phyloP scores from a whole-genome alignment of 2,113 vertebrate species.

The Megaptera novaeangliae region DNA sequence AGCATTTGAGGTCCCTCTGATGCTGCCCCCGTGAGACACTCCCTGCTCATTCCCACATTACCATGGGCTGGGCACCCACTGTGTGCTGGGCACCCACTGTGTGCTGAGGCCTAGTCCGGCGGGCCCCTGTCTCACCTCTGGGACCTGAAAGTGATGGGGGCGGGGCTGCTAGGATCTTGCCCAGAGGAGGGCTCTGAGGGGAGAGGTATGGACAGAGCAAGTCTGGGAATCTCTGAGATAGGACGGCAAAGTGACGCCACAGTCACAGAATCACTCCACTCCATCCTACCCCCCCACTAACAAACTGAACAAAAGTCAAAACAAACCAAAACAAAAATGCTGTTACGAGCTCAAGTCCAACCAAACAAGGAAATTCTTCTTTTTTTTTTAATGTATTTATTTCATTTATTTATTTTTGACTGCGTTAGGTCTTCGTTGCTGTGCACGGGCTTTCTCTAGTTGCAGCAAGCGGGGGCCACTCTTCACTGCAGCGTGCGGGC shows the following conservation, averaged over 20 bases:
- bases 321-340: neutral
- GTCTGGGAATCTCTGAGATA: neutral
- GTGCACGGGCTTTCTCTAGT: too few relatives aligned
- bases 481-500: too few relatives aligned
- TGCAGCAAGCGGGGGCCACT: too few relatives aligned
- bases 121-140: neutral
- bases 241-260: neutral
- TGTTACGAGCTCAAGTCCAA: neutral
- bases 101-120: neutral
- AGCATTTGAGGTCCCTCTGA: neutral
- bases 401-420: too few relatives aligned
- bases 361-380: neutral
- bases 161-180: neutral
- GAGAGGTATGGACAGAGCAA: neutral
- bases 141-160: neutral
- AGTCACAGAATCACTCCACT: neutral
- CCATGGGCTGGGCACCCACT: neutral
- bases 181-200: neutral
- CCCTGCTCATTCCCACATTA: neutral
- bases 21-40: neutral
- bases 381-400: too few relatives aligned
- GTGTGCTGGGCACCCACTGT: neutral
- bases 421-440: too few relatives aligned
- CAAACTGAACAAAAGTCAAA: slow-evolving; percentile 3
- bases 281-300: neutral